phyloP scores from a whole-genome alignment of 2,797 vertebrate species.

The Scyliorhinus canicula region DNA sequence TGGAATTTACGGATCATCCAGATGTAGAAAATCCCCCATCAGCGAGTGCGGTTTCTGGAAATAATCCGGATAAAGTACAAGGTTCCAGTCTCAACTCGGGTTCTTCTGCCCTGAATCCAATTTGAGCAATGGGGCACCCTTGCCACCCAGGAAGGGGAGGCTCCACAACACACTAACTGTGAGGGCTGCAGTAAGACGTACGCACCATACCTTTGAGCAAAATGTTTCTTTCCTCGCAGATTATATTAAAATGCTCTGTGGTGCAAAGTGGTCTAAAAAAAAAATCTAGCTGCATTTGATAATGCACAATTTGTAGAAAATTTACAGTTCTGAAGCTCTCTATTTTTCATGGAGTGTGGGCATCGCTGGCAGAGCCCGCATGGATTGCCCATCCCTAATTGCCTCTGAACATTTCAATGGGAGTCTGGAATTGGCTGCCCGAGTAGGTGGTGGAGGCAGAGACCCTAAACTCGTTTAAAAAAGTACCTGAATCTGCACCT shows the following conservation, averaged over 20 bases:
- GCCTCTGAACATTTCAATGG: no score
- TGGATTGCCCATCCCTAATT: no score
- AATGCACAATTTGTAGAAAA: background rate
- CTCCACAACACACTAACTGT: background rate
- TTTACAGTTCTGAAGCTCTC: background rate
- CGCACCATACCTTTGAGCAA: background rate
- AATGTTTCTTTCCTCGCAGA: background rate
- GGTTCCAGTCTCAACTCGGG: background rate
- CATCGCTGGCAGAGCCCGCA: no score
- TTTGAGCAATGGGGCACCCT: background rate
- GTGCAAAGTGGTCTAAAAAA: no score
- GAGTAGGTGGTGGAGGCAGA: no score
- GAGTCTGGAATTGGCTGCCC: no score
- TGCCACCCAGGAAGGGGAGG: background rate
- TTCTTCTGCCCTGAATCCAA: constrained; percentile 15
- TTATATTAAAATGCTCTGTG: background rate
- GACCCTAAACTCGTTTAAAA: no score
- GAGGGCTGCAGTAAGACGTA: background rate
- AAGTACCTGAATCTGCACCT: no score
- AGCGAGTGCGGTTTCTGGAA: constrained; percentile 1
- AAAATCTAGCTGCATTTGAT: background rate
- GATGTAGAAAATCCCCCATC: background rate
- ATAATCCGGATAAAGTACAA: constrained; percentile 15
- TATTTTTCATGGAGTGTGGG: no score
- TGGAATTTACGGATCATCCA: background rate